phyloP scores from a whole-genome alignment of 2,113 vertebrate genomes.

The Siphamia tubifer region DNA sequence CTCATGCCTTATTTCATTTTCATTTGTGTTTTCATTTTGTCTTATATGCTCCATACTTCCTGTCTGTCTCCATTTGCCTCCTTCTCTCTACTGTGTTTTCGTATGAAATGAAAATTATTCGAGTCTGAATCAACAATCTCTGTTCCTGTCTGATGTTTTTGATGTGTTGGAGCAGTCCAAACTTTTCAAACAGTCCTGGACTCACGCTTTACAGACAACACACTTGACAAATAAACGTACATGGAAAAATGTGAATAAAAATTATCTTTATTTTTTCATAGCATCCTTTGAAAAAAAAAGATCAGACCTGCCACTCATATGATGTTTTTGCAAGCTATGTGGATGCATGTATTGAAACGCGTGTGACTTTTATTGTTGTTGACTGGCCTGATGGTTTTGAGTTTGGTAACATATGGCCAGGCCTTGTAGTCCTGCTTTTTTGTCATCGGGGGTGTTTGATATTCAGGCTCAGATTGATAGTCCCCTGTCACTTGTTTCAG shows the following conservation, averaged over 20 bases:
- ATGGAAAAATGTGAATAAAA: too few relatives aligned
- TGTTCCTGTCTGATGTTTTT: background rate
- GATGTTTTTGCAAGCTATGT: too few relatives aligned
- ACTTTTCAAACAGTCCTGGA: background rate
- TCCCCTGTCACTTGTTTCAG: background rate
- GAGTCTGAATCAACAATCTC: background rate
- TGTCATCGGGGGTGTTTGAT: constrained; percentile 21
- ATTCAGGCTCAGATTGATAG: constrained; percentile 14
- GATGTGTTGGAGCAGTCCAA: background rate
- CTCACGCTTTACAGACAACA: background rate
- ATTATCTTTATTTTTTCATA: too few relatives aligned
- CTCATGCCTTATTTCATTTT: too few relatives aligned
- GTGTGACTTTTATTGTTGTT: too few relatives aligned
- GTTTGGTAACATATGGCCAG: too few relatives aligned
- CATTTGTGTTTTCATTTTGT: too few relatives aligned
- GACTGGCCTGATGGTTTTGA: too few relatives aligned
- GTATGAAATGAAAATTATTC: background rate
- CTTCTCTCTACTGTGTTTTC: background rate
- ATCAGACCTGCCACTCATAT: background rate
- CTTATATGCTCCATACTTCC: background rate
- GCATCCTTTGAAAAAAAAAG: background rate
- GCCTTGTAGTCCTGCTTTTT: constrained; percentile 4
- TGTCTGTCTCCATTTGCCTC: background rate
- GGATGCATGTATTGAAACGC: too few relatives aligned
- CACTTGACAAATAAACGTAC: background rate